Conservation (phyloP, 2,797 vertebrate genomes). For the Percopsis omiscomaycus region DNA sequence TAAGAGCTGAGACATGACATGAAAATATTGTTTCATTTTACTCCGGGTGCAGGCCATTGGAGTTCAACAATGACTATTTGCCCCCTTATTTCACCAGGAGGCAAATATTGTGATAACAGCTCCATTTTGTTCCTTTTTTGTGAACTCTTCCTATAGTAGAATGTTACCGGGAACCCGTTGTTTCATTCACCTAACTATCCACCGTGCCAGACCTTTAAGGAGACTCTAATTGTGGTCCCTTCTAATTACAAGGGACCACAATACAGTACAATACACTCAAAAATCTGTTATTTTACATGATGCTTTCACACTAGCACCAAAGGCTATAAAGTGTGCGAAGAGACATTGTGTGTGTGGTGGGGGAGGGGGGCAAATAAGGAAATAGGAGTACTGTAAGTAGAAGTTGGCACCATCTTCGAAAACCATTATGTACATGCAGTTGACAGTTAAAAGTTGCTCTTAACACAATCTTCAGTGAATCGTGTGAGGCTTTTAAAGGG, state of each 20-base stretch:
- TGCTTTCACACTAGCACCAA: constrained; percentile 41
- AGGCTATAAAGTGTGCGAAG: constrained; percentile 21
- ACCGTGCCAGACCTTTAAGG: too few relatives aligned
- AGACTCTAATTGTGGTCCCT: not conserved
- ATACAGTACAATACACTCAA: constrained; percentile 40
- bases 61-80: not conserved
- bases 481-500: not conserved
- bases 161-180: not conserved
- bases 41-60: constrained; percentile 11
- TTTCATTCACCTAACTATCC: not conserved
- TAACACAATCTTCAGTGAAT: not conserved
- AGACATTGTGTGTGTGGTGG: not conserved
- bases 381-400: not conserved
- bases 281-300: constrained; percentile 65
- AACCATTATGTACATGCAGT: constrained; percentile 45
- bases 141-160: not conserved
- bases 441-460: constrained; percentile 37
- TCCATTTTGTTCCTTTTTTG: not conserved
- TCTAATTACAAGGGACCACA: constrained; percentile 31
- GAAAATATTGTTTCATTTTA: constrained; percentile 27
- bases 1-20: constrained; percentile 18
- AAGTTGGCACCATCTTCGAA: constrained; percentile 42
- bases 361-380: constrained; percentile 1
- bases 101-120: constrained; percentile 10
- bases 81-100: constrained; percentile 13